These are phyloP conservation scores for Drosophila setifemur DNA, from an alignment of 1,140 invertebrate species.

Conservation along the genomic window DNA sequence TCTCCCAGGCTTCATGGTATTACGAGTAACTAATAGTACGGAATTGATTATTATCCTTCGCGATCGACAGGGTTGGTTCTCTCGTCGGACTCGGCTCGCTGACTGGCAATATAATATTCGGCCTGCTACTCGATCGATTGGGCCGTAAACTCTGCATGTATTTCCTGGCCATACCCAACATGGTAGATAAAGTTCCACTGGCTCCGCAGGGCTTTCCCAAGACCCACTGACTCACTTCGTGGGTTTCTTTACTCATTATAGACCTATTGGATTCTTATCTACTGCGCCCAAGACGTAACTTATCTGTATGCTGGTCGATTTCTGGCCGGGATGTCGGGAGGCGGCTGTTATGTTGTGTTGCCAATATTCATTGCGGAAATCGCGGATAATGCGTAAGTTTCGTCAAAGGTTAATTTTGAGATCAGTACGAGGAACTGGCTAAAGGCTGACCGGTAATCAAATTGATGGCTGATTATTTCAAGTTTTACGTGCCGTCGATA, in stretches of 20 bases:
- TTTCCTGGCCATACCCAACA: constrained; percentile 64
- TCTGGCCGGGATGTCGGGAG: constrained; percentile 76
- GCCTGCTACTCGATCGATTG: constrained; percentile 56
- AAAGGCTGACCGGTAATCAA: not conserved
- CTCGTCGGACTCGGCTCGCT: constrained; percentile 58
- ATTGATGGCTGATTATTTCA: constrained; percentile 30
- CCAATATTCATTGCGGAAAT: constrained; percentile 74
- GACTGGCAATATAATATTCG: constrained; percentile 60
- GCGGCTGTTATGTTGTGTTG: constrained; percentile 63
- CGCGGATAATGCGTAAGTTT: constrained; percentile 64
- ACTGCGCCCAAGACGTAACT: constrained; percentile 53
- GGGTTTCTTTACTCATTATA: not conserved
- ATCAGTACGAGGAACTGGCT: not conserved
- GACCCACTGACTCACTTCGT: constrained; percentile 16
- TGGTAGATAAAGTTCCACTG: constrained; percentile 35
- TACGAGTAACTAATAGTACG: not conserved
- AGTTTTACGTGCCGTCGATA: constrained; percentile 46
- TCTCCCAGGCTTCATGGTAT: constrained; percentile 67
- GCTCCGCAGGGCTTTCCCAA: not conserved
- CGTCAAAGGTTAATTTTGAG: too few relatives aligned
- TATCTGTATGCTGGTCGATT: constrained; percentile 80
- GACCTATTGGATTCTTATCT: constrained; percentile 72
- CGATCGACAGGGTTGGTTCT: constrained; percentile 48
- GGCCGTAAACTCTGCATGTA: constrained; percentile 70
- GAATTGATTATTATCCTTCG: not conserved